Evolutionary conservation across 2,888 invertebrate species (phyloP).

Genomic region (Melitaea athalia): DNA sequence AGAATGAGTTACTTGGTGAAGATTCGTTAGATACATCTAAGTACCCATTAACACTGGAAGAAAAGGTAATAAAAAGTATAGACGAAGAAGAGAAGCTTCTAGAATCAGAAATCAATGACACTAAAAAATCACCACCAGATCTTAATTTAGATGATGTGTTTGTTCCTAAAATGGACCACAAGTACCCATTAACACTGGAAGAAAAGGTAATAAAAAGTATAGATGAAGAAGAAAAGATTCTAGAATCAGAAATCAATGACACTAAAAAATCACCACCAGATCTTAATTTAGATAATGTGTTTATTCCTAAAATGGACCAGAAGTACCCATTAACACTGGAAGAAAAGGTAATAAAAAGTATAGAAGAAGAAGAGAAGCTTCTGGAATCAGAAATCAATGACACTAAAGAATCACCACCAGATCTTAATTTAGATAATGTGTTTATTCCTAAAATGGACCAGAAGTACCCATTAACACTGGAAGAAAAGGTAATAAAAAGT

Average conservation of each 20-base stretch:
- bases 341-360: conserved; percentile 9
- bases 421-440: conserved; percentile 6
- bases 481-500: conserved; percentile 7
- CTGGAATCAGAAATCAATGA: conserved; percentile 14
- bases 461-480: too few relatives aligned
- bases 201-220: conserved; percentile 11
- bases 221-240: conserved; percentile 13
- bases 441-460: conserved; percentile 44
- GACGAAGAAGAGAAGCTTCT: conserved; percentile 16
- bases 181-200: conserved; percentile 25
- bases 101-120: conserved; percentile 11
- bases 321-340: conserved; percentile 33
- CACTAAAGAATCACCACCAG: conserved; percentile 11
- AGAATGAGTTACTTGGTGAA: neutral
- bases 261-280: conserved; percentile 11
- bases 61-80: conserved; percentile 9
- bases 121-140: conserved; percentile 10
- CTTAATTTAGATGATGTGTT: conserved; percentile 9
- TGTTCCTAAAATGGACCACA: conserved; percentile 45
- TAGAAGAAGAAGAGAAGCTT: conserved; percentile 16
- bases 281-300: conserved; percentile 7
- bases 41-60: neutral
- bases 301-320: conserved; percentile 44
- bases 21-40: neutral
- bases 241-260: conserved; percentile 12